These are phyloP conservation scores for Boloria selene DNA, from an alignment of 2,888 invertebrate genomes.

Conservation along the genomic window DNA sequence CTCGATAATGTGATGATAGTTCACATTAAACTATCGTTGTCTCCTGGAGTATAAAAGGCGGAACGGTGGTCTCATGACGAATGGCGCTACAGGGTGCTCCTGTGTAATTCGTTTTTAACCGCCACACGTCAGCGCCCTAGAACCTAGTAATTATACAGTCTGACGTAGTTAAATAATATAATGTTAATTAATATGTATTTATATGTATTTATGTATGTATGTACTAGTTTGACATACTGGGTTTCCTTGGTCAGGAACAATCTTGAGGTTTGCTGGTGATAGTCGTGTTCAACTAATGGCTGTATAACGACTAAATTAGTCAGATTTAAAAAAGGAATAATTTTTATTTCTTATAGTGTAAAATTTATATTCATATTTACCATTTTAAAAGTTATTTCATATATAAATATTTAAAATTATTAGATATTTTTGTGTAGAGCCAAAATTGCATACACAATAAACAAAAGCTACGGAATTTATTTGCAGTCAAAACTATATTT, in stretches of 20 bases:
- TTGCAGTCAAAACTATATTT: no score
- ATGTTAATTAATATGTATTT: not conserved
- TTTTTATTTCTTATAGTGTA: no score
- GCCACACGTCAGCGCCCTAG: constrained; percentile 65
- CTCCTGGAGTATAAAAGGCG: constrained; percentile 56
- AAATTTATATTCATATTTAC: no score
- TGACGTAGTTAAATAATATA: constrained; percentile 5
- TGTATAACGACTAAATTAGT: no score
- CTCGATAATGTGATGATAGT: no score
- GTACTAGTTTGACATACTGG: not conserved
- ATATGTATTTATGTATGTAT: not conserved
- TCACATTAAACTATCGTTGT: constrained; percentile 28
- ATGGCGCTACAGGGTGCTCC: constrained; percentile 70
- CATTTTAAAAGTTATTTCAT: no score
- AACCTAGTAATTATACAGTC: constrained; percentile 21
- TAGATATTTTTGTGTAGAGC: no score
- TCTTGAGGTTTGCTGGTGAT: not conserved
- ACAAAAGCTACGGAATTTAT: no score
- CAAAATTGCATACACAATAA: no score
- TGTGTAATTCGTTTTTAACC: constrained; percentile 78
- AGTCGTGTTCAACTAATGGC: no score
- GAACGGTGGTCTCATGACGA: constrained; percentile 61
- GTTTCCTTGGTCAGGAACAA: not conserved
- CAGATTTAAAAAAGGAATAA: no score
- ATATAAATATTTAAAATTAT: no score